Percentiles rank a stretch among this genome's conserved stretches.
phyloP scores from a whole-genome alignment of 2,113 vertebrate genomes.

The Mustela lutreola region DNA sequence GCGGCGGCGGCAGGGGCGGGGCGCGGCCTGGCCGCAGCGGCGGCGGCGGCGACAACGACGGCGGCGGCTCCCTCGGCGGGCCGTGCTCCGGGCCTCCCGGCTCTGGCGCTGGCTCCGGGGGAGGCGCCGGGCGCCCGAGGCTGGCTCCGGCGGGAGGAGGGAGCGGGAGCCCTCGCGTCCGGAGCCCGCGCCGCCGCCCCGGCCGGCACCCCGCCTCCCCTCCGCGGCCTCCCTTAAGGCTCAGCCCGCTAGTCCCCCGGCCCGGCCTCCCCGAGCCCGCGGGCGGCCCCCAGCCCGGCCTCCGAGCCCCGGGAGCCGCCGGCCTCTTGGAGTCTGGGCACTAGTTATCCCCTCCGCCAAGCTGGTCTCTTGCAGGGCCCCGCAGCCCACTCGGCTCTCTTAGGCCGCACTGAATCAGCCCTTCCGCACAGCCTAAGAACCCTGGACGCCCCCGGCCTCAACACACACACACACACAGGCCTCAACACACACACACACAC shows the following conservation, averaged over 20 bases:
- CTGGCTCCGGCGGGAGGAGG: slow-evolving; percentile 57
- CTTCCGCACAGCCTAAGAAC: not conserved
- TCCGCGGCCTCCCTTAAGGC: not conserved
- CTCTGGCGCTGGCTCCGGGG: slow-evolving; percentile 72
- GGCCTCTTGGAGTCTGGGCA: not conserved
- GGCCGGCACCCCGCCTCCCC: slow-evolving; percentile 23
- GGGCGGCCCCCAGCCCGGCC: not conserved
- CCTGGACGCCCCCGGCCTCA: not conserved
- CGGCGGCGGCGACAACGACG: not conserved
- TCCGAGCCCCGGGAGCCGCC: not conserved
- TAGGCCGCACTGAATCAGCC: not conserved
- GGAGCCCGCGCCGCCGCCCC: slow-evolving; percentile 66
- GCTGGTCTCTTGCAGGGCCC: not conserved
- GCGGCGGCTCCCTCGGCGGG: slow-evolving; percentile 58
- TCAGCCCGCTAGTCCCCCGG: not conserved
- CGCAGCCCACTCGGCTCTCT: not conserved
- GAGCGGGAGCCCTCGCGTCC: slow-evolving; percentile 66
- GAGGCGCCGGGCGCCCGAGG: slow-evolving; percentile 68
- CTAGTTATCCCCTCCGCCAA: not conserved
- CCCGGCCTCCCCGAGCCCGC: not conserved
- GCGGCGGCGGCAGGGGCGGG: slow-evolving; percentile 79
- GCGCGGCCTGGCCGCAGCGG: slow-evolving; percentile 71
- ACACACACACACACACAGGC: not conserved
- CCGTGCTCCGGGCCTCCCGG: slow-evolving; percentile 70
- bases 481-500: not conserved